Conservation (phyloP, 2,113 vertebrate species). For the Cephalopterus ornatus region DNA sequence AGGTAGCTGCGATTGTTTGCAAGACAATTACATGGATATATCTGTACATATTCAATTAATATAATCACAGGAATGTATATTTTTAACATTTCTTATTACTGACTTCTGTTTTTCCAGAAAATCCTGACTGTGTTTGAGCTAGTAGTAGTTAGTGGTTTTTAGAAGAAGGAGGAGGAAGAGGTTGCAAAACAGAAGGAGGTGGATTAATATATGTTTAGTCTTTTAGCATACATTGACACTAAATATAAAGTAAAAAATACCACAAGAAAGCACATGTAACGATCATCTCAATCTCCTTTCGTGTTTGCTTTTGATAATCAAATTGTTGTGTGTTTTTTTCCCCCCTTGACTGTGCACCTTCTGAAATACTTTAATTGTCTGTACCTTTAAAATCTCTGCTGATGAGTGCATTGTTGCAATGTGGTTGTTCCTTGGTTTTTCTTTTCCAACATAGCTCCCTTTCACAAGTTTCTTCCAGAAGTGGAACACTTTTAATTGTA, state of each 20-base stretch:
- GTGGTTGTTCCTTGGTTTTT: background rate
- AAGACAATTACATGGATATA: background rate
- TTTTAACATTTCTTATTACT: background rate
- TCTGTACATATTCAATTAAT: background rate
- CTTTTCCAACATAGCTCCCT: background rate
- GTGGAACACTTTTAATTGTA: background rate
- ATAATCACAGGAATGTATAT: background rate
- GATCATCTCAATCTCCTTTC: background rate
- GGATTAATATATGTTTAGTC: background rate
- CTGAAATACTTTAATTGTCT: background rate
- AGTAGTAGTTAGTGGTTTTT: background rate
- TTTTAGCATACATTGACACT: background rate
- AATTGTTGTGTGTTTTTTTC: background rate
- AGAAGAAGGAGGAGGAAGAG: background rate
- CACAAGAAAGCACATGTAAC: background rate
- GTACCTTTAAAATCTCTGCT: background rate
- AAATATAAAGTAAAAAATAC: background rate
- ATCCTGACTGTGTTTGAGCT: background rate
- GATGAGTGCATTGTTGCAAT: background rate
- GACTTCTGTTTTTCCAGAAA: background rate
- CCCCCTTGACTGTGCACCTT: background rate
- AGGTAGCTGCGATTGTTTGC: background rate
- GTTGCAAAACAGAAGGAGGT: background rate
- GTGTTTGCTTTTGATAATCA: background rate
- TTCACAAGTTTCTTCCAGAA: background rate